These are phyloP conservation scores for Drosophila persimilis DNA, from an alignment of 1,140 invertebrate genomes.

Conservation along the genomic window DNA sequence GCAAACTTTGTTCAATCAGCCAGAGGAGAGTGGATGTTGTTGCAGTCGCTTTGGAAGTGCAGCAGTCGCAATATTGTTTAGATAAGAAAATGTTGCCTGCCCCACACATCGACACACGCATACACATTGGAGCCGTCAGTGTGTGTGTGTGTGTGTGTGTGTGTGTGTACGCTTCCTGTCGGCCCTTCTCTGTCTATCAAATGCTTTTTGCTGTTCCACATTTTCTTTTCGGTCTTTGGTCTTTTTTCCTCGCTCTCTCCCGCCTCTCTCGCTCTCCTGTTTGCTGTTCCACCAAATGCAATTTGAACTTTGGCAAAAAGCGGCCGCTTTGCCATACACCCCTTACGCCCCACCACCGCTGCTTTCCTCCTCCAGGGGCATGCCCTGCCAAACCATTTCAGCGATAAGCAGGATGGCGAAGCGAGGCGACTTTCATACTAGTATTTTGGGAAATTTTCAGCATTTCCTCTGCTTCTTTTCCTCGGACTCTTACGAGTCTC, in stretches of 20 bases:
- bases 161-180: slow-evolving; percentile 40
- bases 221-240: slow-evolving; percentile 37
- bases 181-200: slow-evolving; percentile 51
- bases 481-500: neutral
- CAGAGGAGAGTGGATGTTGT: slow-evolving; percentile 52
- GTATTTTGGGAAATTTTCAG: slow-evolving; percentile 52
- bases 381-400: slow-evolving; percentile 32
- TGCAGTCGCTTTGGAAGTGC: slow-evolving; percentile 46
- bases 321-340: slow-evolving; percentile 26
- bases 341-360: neutral
- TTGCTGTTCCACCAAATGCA: slow-evolving; percentile 47
- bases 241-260: neutral
- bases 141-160: slow-evolving; percentile 28
- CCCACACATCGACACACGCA: slow-evolving; percentile 26
- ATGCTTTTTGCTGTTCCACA: slow-evolving; percentile 54
- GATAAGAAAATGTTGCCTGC: slow-evolving; percentile 71
- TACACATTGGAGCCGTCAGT: slow-evolving; percentile 19
- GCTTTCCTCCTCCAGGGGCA: neutral
- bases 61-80: slow-evolving; percentile 70
- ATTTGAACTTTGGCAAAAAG: slow-evolving; percentile 66
- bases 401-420: slow-evolving; percentile 51
- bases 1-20: slow-evolving; percentile 78
- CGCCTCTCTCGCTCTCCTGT: slow-evolving; percentile 21
- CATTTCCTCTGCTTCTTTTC: slow-evolving; percentile 20
- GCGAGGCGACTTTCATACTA: slow-evolving; percentile 38